Evolutionary conservation across 2,797 vertebrate genomes (phyloP).

Genomic region (Astyanax mexicanus): DNA sequence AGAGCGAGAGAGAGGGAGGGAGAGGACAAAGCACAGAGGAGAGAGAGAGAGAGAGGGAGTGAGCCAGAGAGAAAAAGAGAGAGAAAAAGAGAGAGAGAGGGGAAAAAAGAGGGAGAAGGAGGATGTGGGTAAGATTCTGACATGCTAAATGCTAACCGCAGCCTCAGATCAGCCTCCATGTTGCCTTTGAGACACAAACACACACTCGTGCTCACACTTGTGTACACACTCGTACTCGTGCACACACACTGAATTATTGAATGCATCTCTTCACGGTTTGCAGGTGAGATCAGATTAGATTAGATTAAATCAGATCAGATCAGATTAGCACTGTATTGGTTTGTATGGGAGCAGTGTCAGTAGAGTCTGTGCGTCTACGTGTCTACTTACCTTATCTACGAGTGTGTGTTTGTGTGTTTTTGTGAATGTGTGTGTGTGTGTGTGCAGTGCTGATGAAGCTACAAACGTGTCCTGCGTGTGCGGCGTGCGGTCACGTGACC

Average conservation of each 20-base stretch:
- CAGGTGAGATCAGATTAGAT: not conserved
- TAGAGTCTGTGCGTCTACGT: too few species aligned
- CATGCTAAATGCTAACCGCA: not conserved
- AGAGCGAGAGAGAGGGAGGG: constrained; percentile 62
- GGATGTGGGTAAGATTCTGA: not conserved
- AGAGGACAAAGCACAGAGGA: constrained; percentile 46
- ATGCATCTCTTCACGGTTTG: not conserved
- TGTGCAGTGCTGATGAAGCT: not conserved
- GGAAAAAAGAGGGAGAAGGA: not conserved
- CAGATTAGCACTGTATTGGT: too few species aligned
- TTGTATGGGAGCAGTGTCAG: too few species aligned
- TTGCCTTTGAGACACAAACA: not conserved
- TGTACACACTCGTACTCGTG: too few species aligned
- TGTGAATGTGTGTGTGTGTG: constrained; percentile 20
- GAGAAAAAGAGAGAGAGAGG: constrained; percentile 25
- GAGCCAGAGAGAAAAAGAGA: not conserved
- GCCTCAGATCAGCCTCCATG: not conserved
- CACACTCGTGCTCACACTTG: not conserved
- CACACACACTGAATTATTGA: not conserved
- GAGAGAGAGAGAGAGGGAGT: constrained; percentile 14
- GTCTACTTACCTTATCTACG: too few species aligned
- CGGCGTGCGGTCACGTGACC: not conserved
- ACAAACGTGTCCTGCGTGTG: not conserved
- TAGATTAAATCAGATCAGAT: too few species aligned
- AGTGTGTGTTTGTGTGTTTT: constrained; percentile 9